These are phyloP conservation scores for Urechis unicinctus DNA, from an alignment of 2,888 invertebrate genomes.

Conservation along the genomic window DNA sequence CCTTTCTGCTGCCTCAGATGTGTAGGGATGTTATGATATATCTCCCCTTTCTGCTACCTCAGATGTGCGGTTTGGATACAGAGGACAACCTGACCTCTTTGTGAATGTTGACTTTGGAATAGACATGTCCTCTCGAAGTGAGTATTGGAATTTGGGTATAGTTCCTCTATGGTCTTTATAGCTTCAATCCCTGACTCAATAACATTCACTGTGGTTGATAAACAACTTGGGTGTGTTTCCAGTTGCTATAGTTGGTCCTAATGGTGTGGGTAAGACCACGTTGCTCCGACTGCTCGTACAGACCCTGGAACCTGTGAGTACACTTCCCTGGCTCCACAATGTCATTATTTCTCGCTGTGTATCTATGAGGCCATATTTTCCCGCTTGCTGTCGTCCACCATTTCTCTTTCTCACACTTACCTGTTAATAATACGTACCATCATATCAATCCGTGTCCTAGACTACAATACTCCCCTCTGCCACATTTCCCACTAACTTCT, in stretches of 20 bases:
- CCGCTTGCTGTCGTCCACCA: too few species aligned
- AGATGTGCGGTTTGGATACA: constrained; percentile 82
- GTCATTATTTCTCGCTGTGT: not conserved
- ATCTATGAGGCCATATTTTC: not conserved
- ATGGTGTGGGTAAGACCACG: constrained; percentile 98
- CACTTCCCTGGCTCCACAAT: too few species aligned
- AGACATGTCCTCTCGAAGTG: constrained; percentile 49
- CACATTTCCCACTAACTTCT: too few species aligned
- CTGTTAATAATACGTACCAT: too few species aligned
- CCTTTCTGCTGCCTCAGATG: too few species aligned
- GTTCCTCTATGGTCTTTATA: not conserved
- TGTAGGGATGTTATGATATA: too few species aligned
- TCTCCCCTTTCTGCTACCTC: too few species aligned
- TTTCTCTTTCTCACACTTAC: not conserved
- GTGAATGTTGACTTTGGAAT: constrained; percentile 82
- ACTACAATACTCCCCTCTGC: too few species aligned
- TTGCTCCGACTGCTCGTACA: constrained; percentile 88
- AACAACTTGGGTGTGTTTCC: constrained; percentile 5
- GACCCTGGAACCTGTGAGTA: constrained; percentile 67
- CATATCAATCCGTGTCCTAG: too few species aligned
- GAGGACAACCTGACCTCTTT: constrained; percentile 65
- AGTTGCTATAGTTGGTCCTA: constrained; percentile 68
- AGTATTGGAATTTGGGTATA: constrained; percentile 53
- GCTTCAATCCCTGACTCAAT: not conserved
- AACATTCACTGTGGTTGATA: not conserved